These are phyloP conservation scores for Pseudochirops corinnae DNA, from an alignment of 2,797 vertebrate species.

Conservation along the genomic window DNA sequence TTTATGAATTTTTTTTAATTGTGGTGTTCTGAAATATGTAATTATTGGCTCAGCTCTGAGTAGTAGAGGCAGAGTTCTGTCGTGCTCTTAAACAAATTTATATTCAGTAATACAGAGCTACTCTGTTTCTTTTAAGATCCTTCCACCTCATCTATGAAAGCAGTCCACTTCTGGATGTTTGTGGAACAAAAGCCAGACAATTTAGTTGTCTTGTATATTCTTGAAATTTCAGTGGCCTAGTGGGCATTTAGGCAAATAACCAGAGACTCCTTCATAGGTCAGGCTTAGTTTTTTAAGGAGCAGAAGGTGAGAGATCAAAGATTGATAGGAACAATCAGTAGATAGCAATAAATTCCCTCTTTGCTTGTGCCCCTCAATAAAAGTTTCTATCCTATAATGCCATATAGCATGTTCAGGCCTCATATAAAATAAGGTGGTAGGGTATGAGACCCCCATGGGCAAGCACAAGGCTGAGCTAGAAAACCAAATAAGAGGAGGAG, in stretches of 20 bases:
- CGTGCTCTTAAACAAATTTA: constrained; percentile 72
- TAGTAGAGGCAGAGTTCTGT: constrained; percentile 79
- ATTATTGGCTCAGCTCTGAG: constrained; percentile 81
- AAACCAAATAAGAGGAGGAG: not conserved
- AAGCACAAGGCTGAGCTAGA: not conserved
- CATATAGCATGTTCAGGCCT: not conserved
- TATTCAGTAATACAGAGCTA: constrained; percentile 69
- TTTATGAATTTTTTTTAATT: constrained; percentile 80
- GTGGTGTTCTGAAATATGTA: constrained; percentile 80
- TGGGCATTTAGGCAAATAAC: constrained; percentile 33
- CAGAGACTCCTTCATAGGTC: not conserved
- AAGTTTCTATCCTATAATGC: not conserved
- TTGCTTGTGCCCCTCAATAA: not conserved
- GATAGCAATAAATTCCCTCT: not conserved
- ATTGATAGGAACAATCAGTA: not conserved
- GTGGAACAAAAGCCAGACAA: constrained; percentile 1
- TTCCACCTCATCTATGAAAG: constrained; percentile 58
- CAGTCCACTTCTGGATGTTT: constrained; percentile 51
- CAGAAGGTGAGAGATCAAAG: not conserved
- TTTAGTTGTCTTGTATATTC: constrained; percentile 40
- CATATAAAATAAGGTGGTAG: not conserved
- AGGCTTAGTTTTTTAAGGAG: constrained; percentile 22
- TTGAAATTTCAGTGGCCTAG: constrained; percentile 2
- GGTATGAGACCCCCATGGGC: not conserved
- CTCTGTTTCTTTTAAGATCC: constrained; percentile 53